Evolutionary conservation across 2,888 invertebrate genomes (phyloP).

Genomic region (Platerodrilus igneus): DNA sequence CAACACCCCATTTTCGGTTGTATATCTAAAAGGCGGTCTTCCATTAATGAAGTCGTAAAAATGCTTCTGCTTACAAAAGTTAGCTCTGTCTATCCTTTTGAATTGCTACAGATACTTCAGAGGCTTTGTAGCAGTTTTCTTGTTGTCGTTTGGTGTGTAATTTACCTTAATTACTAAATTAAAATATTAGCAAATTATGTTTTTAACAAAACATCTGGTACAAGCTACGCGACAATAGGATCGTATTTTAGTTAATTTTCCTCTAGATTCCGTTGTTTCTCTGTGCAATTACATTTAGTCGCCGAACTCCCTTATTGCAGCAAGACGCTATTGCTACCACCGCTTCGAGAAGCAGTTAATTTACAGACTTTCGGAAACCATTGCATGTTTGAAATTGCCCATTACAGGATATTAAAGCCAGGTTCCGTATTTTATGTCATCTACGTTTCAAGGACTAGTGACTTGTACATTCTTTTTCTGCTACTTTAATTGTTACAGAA

Average conservation of each 20-base stretch:
- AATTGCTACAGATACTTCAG: constrained; percentile 26
- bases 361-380: constrained; percentile 24
- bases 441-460: too few relatives aligned
- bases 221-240: too few relatives aligned
- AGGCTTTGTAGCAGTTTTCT: constrained; percentile 25
- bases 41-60: constrained; percentile 48
- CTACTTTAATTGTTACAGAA: too few relatives aligned
- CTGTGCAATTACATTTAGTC: constrained; percentile 22
- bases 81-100: constrained; percentile 23
- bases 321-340: constrained; percentile 18
- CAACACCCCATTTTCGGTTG: constrained; percentile 48
- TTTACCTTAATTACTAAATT: too few relatives aligned
- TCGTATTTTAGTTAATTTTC: constrained; percentile 12
- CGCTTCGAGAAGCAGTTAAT: constrained; percentile 25
- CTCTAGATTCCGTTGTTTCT: constrained; percentile 6
- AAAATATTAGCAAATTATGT: too few relatives aligned
- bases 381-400: constrained; percentile 26
- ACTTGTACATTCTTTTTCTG: too few relatives aligned
- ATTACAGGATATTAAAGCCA: constrained; percentile 18
- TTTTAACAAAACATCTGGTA: constrained; percentile 4
- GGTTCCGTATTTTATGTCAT: constrained; percentile 10
- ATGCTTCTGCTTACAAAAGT: constrained; percentile 33
- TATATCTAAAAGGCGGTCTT: constrained; percentile 41
- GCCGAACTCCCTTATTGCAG: constrained; percentile 17
- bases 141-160: too few relatives aligned